Conservation (phyloP, 2,113 vertebrate species). For the Microcebus ravelobensis region DNA sequence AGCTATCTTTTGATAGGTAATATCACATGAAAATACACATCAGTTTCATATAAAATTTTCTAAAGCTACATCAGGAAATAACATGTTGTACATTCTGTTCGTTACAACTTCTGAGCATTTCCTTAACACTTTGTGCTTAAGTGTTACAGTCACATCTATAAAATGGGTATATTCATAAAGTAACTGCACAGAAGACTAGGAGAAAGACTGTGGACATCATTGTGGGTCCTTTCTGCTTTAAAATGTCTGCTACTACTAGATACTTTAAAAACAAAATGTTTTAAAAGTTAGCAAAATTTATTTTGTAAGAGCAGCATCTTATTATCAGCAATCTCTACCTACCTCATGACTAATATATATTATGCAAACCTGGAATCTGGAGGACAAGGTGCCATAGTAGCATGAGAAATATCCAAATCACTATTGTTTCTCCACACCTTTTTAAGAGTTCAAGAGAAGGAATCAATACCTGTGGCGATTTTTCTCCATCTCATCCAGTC, state of each 20-base stretch:
- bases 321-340: background rate
- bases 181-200: background rate
- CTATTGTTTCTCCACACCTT: background rate
- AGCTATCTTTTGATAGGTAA: rapidly evolving
- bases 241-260: background rate
- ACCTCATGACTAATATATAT: background rate
- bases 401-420: background rate
- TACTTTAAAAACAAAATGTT: background rate
- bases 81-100: no score
- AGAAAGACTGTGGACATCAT: background rate
- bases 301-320: background rate
- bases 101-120: background rate
- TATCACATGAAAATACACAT: rapidly evolving
- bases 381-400: rapidly evolving
- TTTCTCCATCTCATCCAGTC: background rate
- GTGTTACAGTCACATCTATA: background rate
- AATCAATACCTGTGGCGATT: background rate
- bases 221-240: background rate
- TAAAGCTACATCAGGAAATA: background rate
- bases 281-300: background rate
- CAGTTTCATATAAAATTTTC: background rate
- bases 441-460: background rate
- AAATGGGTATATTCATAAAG: background rate
- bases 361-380: background rate
- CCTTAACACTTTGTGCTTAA: background rate